A percentile compares a stretch with the other conserved stretches of the same genome.
Evolutionary conservation across 2,113 vertebrate genomes (phyloP).

Genomic region (Caloenas nicobarica): DNA sequence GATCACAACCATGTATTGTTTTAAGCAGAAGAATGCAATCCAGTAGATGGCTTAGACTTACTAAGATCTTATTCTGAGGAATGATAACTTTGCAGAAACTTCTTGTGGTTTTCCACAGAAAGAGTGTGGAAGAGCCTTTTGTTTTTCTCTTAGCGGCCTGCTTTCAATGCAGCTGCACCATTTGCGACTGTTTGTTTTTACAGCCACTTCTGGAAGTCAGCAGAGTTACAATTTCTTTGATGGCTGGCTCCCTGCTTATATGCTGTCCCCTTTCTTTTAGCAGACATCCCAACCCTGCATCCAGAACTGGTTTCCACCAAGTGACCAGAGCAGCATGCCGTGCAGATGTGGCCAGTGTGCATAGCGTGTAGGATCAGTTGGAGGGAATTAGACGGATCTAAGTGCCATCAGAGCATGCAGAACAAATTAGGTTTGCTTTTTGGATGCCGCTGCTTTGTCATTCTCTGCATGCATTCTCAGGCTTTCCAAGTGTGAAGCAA

Average conservation of each 20-base stretch:
- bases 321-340: rapidly evolving
- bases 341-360: not conserved
- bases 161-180: not conserved
- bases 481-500: constrained; percentile 3
- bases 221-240: not conserved
- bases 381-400: not conserved
- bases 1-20: not conserved
- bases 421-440: constrained; percentile 2
- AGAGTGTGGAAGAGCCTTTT: not conserved
- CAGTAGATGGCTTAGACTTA: not conserved
- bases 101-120: not conserved
- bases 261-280: not conserved
- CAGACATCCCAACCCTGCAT: not conserved
- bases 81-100: not conserved
- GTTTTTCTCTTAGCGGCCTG: not conserved
- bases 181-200: not conserved
- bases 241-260: not conserved
- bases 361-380: rapidly evolving
- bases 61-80: not conserved
- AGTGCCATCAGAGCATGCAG: not conserved
- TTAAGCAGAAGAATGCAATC: not conserved
- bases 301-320: not conserved
- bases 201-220: not conserved
- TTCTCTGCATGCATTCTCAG: not conserved
- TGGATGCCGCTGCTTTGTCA: not conserved